Percentiles rank a stretch among this genome's conserved stretches.
Evolutionary conservation across 2,888 invertebrate species (phyloP).

Genomic region (Nemurella pictetii): DNA sequence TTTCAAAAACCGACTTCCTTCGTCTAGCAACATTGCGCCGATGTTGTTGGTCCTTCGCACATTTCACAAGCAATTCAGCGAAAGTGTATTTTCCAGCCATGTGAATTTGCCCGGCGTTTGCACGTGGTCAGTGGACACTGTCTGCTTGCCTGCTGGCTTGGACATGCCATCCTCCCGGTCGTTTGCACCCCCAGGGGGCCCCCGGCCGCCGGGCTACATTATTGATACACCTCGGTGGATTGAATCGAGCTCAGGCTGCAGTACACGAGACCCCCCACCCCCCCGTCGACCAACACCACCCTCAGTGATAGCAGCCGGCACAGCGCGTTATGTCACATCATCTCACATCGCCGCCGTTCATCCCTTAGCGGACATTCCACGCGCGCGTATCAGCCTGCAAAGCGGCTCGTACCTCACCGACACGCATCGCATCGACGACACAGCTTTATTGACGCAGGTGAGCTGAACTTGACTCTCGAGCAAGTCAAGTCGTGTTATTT

Average conservation of each 20-base stretch:
- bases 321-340: not conserved
- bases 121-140: not conserved
- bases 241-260: slow-evolving; percentile 1
- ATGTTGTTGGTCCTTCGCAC: not conserved
- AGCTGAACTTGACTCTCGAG: too few species aligned
- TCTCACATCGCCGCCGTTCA: not conserved
- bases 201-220: not conserved
- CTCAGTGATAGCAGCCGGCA: too few species aligned
- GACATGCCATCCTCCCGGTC: not conserved
- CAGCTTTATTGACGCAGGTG: not conserved
- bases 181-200: not conserved
- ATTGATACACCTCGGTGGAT: slow-evolving; percentile 17
- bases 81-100: not conserved
- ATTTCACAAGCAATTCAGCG: not conserved
- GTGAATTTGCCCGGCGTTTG: not conserved
- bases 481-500: not conserved
- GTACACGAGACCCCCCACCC: not conserved
- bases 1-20: not conserved
- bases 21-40: not conserved
- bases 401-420: not conserved
- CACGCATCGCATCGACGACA: not conserved
- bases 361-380: not conserved
- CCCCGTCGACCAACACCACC: too few species aligned
- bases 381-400: not conserved
- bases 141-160: not conserved